Evolutionary conservation across 2,113 vertebrate species (phyloP).

Genomic region (Scomber scombrus): DNA sequence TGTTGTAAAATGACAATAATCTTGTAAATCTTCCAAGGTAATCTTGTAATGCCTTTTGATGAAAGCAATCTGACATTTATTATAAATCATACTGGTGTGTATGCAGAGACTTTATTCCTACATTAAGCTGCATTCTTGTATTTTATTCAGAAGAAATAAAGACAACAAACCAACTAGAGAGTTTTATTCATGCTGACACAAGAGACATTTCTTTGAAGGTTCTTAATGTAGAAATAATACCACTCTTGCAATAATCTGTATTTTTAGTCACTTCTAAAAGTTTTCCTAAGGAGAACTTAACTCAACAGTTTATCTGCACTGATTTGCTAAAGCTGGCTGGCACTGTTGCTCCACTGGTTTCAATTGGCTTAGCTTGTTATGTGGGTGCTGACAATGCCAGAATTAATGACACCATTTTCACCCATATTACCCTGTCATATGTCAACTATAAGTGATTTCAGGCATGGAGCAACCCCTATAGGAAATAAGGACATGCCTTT

Average conservation of each 20-base stretch:
- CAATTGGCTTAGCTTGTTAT: slow-evolving; percentile 36
- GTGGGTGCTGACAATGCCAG: slow-evolving; percentile 63
- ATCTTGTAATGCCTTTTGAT: too few species aligned
- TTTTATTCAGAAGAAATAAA: too few species aligned
- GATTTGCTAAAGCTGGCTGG: neutral
- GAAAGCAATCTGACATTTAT: neutral
- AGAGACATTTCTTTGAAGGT: slow-evolving; percentile 16
- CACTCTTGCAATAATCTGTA: neutral
- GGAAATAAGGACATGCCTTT: slow-evolving; percentile 52
- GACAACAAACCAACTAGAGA: neutral
- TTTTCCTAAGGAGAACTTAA: slow-evolving; percentile 8
- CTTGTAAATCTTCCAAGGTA: too few species aligned
- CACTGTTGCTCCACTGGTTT: slow-evolving; percentile 29
- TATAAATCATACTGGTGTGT: neutral
- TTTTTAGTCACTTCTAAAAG: slow-evolving; percentile 25
- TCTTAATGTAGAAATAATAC: slow-evolving; percentile 16
- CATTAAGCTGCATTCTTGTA: too few species aligned
- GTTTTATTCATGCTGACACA: slow-evolving; percentile 18
- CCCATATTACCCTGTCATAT: slow-evolving; percentile 64
- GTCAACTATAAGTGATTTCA: slow-evolving; percentile 68
- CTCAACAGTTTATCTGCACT: slow-evolving; percentile 15
- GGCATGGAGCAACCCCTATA: slow-evolving; percentile 18
- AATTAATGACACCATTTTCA: slow-evolving; percentile 63
- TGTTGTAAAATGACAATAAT: too few species aligned
- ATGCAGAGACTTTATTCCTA: neutral